Evolutionary conservation across 2,113 vertebrate genomes (phyloP), one percentile per base, ranked within the genome.

Genomic region (Chaetodon auriga): DNA sequence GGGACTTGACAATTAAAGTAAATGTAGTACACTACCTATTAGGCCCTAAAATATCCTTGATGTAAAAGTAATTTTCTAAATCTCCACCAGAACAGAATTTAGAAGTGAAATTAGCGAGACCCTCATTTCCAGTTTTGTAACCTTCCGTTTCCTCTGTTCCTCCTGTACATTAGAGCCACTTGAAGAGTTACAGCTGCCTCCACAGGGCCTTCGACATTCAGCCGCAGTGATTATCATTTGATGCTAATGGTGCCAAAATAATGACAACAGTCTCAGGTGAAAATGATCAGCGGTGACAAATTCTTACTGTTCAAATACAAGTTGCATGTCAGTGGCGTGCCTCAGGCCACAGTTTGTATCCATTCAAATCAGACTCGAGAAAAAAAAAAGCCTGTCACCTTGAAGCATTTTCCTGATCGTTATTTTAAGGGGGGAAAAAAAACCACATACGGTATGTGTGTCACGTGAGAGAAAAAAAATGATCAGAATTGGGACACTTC

Each of bases 401-500:
- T 77, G 36, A 83, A 80, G 73, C 60, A 63, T 62, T 69, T 78
- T 35, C 13, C 48, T 30, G 30, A 68, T 77, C 54, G 5, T 45
- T 58, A 58, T 53, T 75, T 62, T 51, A 64, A 30, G 30, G 77
- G n/a, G 38, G 53, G 11, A 77, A 38, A 80, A 35, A 71, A 53
- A 81, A 64, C 51, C 64, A 19, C 68, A n/a, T 55, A 30, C 30
- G 1, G 30, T 30, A 62, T 61, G 35, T 69, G 21, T 84, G 58
- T 72, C 83, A 70, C 65, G 57, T 58, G 41, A 46, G 38, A 58
- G 43, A 66, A 70, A 57, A 57, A 51, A 41, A 51, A 68, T 12
- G 36, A 57, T 80, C 25, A 80, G 45, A 86, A 77, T 66, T 81
- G 66, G 75, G 75, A 65, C 65, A 69, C 57, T 79, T 89, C 18